Evolutionary conservation across 2,888 invertebrate genomes (phyloP), one percentile per base, ranked within the genome.

Genomic region (Polymixis flavicincta): DNA sequence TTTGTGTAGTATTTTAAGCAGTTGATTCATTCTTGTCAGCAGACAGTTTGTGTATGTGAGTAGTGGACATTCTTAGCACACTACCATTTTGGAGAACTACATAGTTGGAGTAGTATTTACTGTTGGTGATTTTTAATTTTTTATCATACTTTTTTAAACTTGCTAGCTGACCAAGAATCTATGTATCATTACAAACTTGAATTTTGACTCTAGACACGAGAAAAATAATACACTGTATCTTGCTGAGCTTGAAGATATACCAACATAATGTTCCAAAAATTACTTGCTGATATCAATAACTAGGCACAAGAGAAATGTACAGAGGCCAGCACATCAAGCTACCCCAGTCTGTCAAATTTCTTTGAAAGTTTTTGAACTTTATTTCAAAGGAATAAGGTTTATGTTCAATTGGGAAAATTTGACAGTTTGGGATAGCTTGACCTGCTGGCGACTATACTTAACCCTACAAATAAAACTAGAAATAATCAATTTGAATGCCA

Each of bases 1-100:
- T 75, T 59, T 55, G 19, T 72, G 54, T 22, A 57, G 22, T 67
- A 55, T 42, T 59, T 63, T 42, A 6, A 52, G 32, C 28, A 55
- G 3, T 63, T 55, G 42, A 37, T 28, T 65, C 19, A n/a, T 45
- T 32, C 7, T 54, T 28, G 14, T 32, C 28, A 50, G 4, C 17
- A 42, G 45, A 32, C 37, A 25, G 17, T 54, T 28, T 45, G 28
- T 32, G 9, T 45, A 48, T 50, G 32, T 37, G 19, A 37, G 25
- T 25, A 17, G 22, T 28, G 13, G 9, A 17, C 19, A 32, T 37
- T n/a, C 5, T 61, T n/a, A n/a, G 13, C 25, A 48, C 14, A 6
- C 0, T 32, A 19, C 14, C 14, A 17, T 50, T 61, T 60, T 37
- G 1, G 0, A 11, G 8, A 32, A 19, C 22, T 66, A 25, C 11